These are phyloP conservation scores for Bovichtus variegatus DNA, from an alignment of 2,797 vertebrate species.

Conservation along the genomic window DNA sequence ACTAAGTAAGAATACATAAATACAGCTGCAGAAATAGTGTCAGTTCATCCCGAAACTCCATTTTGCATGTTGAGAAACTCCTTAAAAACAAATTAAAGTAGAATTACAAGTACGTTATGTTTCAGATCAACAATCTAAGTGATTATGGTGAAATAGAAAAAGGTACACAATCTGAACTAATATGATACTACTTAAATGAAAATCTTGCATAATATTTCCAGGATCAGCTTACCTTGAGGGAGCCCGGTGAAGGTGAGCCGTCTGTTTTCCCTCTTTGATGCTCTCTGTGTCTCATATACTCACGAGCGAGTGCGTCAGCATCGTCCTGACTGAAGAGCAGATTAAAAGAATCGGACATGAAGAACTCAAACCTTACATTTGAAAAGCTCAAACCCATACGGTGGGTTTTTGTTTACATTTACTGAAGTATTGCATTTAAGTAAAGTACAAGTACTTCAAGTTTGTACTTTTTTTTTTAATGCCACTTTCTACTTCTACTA, in stretches of 20 bases:
- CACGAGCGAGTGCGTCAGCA: constrained; percentile 84
- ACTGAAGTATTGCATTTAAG: no score
- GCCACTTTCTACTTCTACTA: no score
- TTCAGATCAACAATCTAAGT: no score
- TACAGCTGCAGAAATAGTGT: not conserved
- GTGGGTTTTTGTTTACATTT: not conserved
- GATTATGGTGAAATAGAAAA: no score
- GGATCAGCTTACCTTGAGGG: constrained; percentile 83
- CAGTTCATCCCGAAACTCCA: constrained; percentile 51
- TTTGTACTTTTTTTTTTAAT: no score
- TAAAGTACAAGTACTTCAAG: no score
- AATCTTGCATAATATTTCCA: no score
- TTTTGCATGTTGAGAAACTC: constrained; percentile 67
- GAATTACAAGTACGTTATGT: no score
- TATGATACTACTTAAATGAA: not conserved
- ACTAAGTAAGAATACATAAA: constrained; percentile 32
- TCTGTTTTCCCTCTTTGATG: constrained; percentile 66
- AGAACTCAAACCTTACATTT: not conserved
- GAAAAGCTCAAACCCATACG: not conserved
- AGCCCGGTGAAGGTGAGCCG: constrained; percentile 63
- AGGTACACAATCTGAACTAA: not conserved
- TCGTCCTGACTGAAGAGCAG: constrained; percentile 86
- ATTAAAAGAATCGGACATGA: not conserved
- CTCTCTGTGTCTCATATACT: constrained; percentile 83
- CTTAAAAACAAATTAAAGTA: constrained; percentile 58